Percentiles rank a stretch among this genome's conserved stretches.
These are phyloP conservation scores for Acanthosoma haemorrhoidale DNA, from an alignment of 2,888 invertebrate genomes.

Conservation along the genomic window DNA sequence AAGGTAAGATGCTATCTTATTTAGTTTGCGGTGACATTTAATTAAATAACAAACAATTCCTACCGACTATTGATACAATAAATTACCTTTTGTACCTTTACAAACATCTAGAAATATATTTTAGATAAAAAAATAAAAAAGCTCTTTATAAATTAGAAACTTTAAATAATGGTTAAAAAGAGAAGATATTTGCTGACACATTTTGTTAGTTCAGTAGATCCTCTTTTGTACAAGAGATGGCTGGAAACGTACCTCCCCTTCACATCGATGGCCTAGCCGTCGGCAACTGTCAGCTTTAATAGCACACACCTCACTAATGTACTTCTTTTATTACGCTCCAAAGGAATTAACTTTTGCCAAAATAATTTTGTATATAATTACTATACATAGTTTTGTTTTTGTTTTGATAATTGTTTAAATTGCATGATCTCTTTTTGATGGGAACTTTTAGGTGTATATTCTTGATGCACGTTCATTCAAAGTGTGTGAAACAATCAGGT, in stretches of 20 bases:
- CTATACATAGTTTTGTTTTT: too few species aligned
- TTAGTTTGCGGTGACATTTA: too few species aligned
- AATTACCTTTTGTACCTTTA: too few species aligned
- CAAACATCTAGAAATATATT: not conserved
- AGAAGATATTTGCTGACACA: slow-evolving; percentile 15
- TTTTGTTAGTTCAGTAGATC: slow-evolving; percentile 40
- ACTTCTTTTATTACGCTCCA: not conserved
- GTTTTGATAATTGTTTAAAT: not conserved
- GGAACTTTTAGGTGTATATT: not conserved
- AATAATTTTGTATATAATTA: slow-evolving; percentile 3
- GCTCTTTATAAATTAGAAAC: too few species aligned
- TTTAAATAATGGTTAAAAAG: too few species aligned
- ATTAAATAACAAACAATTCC: too few species aligned
- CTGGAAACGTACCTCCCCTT: slow-evolving; percentile 29
- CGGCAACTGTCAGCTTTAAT: slow-evolving; percentile 36
- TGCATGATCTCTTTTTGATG: slow-evolving; percentile 9
- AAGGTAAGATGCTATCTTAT: too few species aligned
- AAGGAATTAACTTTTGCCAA: too few species aligned
- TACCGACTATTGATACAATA: too few species aligned
- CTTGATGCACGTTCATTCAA: not conserved
- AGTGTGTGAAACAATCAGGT: too few species aligned
- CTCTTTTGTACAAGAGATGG: slow-evolving; percentile 41
- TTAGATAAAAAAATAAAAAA: not conserved
- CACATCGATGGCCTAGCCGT: slow-evolving; percentile 29
- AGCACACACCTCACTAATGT: not conserved